These are phyloP conservation scores for Drosophila robusta DNA, from an alignment of 2,888 invertebrate genomes.

Conservation along the genomic window DNA sequence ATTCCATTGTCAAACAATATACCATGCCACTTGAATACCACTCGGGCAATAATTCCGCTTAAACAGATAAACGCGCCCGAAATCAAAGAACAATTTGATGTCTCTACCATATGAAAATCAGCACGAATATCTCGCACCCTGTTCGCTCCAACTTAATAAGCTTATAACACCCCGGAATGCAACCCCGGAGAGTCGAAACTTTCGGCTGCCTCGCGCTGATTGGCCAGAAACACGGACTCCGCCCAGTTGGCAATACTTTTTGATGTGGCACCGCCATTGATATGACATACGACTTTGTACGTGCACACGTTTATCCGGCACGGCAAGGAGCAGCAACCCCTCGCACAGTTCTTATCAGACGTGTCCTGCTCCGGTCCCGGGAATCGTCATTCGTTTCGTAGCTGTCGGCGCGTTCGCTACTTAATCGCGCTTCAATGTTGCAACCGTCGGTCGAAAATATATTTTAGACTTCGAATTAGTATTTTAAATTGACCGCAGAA, in stretches of 20 bases:
- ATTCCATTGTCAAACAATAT: slow-evolving; percentile 36
- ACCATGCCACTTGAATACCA: slow-evolving; percentile 31
- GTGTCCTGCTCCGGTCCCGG: slow-evolving; percentile 40
- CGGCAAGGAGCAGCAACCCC: slow-evolving; percentile 45
- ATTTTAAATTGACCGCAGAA: neutral
- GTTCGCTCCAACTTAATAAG: slow-evolving; percentile 65
- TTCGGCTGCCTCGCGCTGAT: slow-evolving; percentile 43
- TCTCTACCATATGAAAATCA: slow-evolving; percentile 39
- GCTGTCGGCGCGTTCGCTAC: slow-evolving; percentile 60
- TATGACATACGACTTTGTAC: slow-evolving; percentile 31
- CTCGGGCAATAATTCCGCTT: slow-evolving; percentile 77
- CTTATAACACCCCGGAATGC: slow-evolving; percentile 68
- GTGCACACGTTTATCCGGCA: slow-evolving; percentile 24
- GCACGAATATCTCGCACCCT: slow-evolving; percentile 12
- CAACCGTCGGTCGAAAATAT: slow-evolving; percentile 10
- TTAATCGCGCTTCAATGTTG: slow-evolving; percentile 52
- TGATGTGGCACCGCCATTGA: slow-evolving; percentile 70
- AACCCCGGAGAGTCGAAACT: slow-evolving; percentile 56
- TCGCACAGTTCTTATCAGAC: slow-evolving; percentile 58
- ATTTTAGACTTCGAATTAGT: slow-evolving; percentile 7
- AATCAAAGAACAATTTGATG: slow-evolving; percentile 71
- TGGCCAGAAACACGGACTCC: slow-evolving; percentile 48
- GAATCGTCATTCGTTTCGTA: slow-evolving; percentile 57
- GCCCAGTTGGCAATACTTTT: slow-evolving; percentile 57
- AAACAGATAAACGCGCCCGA: slow-evolving; percentile 70